These are phyloP conservation scores for Anastatus disparis DNA, from an alignment of 1,140 invertebrate genomes.

Conservation along the genomic window DNA sequence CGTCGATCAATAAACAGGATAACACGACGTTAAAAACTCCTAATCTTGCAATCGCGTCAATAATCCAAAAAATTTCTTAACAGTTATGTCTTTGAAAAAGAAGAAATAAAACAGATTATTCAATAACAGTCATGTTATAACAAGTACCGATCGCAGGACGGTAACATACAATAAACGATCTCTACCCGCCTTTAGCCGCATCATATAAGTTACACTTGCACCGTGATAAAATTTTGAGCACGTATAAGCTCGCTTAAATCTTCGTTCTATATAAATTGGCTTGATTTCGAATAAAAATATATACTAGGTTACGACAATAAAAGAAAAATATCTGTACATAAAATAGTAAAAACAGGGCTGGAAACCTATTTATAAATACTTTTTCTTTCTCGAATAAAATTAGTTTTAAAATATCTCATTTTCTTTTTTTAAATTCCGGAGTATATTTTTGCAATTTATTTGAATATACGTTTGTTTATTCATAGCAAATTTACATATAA, in stretches of 20 bases:
- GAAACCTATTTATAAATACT: conserved; percentile 30
- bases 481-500: background rate
- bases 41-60: background rate
- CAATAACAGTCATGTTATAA: conserved; percentile 39
- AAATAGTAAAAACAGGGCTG: conserved; percentile 31
- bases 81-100: conserved; percentile 22
- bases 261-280: conserved; percentile 33
- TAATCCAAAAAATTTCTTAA: background rate
- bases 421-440: background rate
- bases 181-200: background rate
- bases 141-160: conserved; percentile 39
- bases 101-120: conserved; percentile 26
- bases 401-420: background rate
- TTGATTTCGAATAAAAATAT: conserved; percentile 31
- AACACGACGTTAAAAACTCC: conserved; percentile 30
- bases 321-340: conserved; percentile 12
- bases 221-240: conserved; percentile 37
- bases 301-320: conserved; percentile 14
- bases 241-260: conserved; percentile 46
- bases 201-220: conserved; percentile 40
- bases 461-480: background rate
- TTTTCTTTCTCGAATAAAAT: conserved; percentile 10
- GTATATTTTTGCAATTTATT: conserved; percentile 18
- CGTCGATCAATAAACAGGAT: conserved; percentile 36
- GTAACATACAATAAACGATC: conserved; percentile 36